Base-by-base conservation (phyloP, 2,797 vertebrate species). In the Pachyuromys duprasi region DNA sequence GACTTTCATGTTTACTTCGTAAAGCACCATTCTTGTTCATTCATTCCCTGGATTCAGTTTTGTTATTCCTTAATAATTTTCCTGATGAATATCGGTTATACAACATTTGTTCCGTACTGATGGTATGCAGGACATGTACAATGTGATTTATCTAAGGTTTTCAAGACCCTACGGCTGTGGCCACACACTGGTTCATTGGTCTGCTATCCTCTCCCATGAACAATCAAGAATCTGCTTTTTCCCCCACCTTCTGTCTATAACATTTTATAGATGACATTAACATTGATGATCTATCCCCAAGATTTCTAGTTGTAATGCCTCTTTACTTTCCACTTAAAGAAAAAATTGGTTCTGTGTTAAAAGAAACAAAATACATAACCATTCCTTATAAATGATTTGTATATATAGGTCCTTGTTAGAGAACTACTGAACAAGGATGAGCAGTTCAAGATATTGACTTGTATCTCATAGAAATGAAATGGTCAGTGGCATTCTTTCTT, bases 1-100 rank as follows among this genome's bases (percentile, higher is more conserved):
- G 13, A 33, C n/a, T 89, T 96, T 95, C 20, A 67, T 13, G 26
- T 70, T 94, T 39, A 70, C 49, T 92, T 90, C 36, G 13, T 82
- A 86, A 90, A 92, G 86, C 57, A 87, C 31, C 42, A 76, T 39
- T 81, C 22, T 24, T 80, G 8, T 22, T 93, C 69, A 36, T 83
- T 45, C 42, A 24, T 69, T 14, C 62, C 3, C 3, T 39, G 4
- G 1, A 8, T 63, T 84, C 65, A 8, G 13, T 55, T 92, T 76
- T 81, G 14, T 53, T 82, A 8, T n/a, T 39, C 0, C 11, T 9
- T 63, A 60, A 86, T 31, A 53, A 20, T 69, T 93, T 86, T 14
- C 42, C 31, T n/a, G 81, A 62, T 94, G 26, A 88, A 60, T 39
- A 24, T 75, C 74, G 65, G 3, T 42, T 36, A 90, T 87, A 2